Evolutionary conservation across 53 echinoderm and acorn worm species (phyloP).

Genomic region (Arbacia lixula): DNA sequence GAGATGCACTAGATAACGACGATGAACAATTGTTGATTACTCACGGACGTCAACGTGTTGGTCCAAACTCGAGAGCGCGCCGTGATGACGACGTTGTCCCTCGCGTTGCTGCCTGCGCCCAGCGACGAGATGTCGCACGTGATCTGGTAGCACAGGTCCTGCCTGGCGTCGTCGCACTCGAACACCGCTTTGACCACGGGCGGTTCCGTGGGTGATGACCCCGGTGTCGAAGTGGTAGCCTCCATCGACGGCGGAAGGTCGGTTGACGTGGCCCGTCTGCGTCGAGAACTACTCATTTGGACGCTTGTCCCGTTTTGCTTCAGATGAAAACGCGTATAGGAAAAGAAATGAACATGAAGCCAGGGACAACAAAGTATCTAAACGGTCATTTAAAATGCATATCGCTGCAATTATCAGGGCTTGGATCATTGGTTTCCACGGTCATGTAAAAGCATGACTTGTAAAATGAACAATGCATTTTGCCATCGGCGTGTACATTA

Average conservation of each 20-base stretch:
- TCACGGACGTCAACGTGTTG: constrained; percentile 4
- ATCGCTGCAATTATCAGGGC: too few species aligned
- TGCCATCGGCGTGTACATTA: too few species aligned
- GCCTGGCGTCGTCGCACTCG: constrained; percentile 1
- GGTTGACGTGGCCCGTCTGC: neutral
- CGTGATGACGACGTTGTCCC: constrained; percentile 8
- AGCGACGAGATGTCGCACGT: constrained; percentile 12
- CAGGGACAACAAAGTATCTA: too few species aligned
- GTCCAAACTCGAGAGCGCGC: constrained; percentile 46
- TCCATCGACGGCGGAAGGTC: neutral
- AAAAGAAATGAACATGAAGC: too few species aligned
- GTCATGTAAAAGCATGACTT: too few species aligned
- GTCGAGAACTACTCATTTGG: too few species aligned
- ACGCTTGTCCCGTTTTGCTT: too few species aligned
- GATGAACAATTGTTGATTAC: neutral
- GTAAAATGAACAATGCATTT: too few species aligned
- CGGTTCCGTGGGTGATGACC: constrained; percentile 27
- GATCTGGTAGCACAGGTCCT: constrained; percentile 2
- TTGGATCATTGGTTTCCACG: too few species aligned
- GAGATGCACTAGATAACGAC: too few species aligned
- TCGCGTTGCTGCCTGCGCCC: constrained; percentile 28
- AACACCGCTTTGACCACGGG: constrained; percentile 3
- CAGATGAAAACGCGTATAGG: too few species aligned
- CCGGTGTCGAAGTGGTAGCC: constrained; percentile 7
- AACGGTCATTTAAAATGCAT: too few species aligned